Percentiles rank a stretch among this genome's conserved stretches.
These are phyloP conservation scores for Danio albolineatus DNA, from an alignment of 2,797 vertebrate species.

Conservation along the genomic window DNA sequence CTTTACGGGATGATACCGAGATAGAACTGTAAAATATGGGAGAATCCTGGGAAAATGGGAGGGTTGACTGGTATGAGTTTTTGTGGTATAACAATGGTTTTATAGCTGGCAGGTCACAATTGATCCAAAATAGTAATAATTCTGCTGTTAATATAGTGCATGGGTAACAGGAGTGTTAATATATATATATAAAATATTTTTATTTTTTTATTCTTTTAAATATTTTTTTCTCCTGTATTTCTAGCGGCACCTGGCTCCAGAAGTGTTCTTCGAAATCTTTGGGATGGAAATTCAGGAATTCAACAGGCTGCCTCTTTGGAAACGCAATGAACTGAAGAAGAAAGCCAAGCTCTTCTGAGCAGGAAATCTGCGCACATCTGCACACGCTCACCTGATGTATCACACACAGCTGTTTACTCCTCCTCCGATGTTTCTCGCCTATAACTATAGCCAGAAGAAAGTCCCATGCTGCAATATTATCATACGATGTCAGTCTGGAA, in stretches of 20 bases:
- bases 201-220: neutral
- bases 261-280: constrained; percentile 90
- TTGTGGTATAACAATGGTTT: too few relatives aligned
- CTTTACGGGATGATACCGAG: too few relatives aligned
- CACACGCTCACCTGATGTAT: neutral
- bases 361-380: constrained; percentile 1
- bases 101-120: too few relatives aligned
- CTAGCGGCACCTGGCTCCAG: constrained; percentile 91
- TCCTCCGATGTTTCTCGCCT: neutral
- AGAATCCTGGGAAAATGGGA: too few relatives aligned
- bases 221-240: constrained; percentile 39
- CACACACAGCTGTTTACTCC: neutral
- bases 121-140: too few relatives aligned
- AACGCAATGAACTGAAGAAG: constrained; percentile 96
- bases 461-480: constrained; percentile 8
- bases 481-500: neutral
- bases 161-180: too few relatives aligned
- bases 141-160: too few relatives aligned
- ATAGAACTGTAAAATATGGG: too few relatives aligned
- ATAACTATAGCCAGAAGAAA: neutral
- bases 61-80: too few relatives aligned
- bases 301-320: constrained; percentile 94
- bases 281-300: constrained; percentile 93
- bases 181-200: too few relatives aligned
- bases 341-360: constrained; percentile 90